Evolutionary conservation across 1,140 invertebrate species (phyloP), one percentile per base, ranked within the genome.

Genomic region (Listronotus bonariensis): DNA sequence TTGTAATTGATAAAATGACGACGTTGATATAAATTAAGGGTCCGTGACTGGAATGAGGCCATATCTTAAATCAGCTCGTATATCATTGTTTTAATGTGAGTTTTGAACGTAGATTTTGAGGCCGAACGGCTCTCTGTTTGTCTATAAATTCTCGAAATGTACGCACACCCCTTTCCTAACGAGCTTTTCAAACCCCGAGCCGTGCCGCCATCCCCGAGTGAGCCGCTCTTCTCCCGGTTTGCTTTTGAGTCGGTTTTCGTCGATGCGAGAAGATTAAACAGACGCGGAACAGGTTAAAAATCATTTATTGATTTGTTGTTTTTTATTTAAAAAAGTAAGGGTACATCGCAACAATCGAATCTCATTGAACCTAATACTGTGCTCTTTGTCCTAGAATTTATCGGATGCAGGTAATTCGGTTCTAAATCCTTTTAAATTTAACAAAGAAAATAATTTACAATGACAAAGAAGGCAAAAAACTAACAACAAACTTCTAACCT

Each of bases 71-170:
- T 77, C 74, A 70, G 74, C 58, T 65, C 74, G 76, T 76, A 75
- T 77, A 77, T 77, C 74, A 77, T 76, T 73, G 74, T 77, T 77
- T 77, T 76, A 77, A 77, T 77, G 76, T 71, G 74, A 73, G 70
- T 74, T 70, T 74, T 70, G 69, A 72, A 75, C 73, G 71, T 72
- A 74, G 74, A 76, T 76, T 76, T 72, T 67, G 68, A 65, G 65
- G 72, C 70, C 72, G 71, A 70, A 74, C 71, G 74, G 69, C 70
- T 68, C 67, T 72, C 59, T 75, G 74, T 76, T 76, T 76, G 74
- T 75, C 72, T 74, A 72, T 76, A 75, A 75, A 75, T 75, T 70
- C 64, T 74, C 68, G 60, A 63, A 72, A 65, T 70, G 58, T 70
- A 70, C 68, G 68, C 65, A 70, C 68, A 70, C 68, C 68, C 68